Percentiles rank a stretch among this genome's conserved stretches.
phyloP scores from a whole-genome alignment of 2,113 vertebrate genomes.

The Podocnemis expansa region DNA sequence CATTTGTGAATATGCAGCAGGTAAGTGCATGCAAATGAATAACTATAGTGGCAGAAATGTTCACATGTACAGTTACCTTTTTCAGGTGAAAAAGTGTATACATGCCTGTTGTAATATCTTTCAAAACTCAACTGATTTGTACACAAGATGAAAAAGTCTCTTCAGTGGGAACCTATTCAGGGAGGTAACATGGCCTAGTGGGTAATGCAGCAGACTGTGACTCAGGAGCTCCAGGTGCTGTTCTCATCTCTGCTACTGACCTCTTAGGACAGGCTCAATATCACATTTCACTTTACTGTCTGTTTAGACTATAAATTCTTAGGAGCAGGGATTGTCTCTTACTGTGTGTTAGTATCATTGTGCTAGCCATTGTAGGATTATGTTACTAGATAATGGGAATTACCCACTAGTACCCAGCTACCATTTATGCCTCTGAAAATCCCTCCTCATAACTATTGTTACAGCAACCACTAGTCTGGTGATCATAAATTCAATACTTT shows the following conservation, averaged over 20 bases:
- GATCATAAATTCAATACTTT: background rate
- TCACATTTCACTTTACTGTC: background rate
- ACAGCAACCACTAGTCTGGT: background rate
- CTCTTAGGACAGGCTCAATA: background rate
- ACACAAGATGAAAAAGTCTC: background rate
- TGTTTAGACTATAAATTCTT: background rate
- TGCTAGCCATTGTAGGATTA: background rate
- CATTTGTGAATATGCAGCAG: background rate
- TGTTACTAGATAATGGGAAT: background rate
- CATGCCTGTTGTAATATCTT: background rate
- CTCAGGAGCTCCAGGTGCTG: background rate
- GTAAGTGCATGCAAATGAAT: background rate
- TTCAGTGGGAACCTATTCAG: background rate
- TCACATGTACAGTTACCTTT: background rate
- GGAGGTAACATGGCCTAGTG: background rate
- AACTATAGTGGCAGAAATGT: background rate
- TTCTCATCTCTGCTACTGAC: background rate
- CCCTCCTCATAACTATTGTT: background rate
- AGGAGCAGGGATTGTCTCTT: background rate
- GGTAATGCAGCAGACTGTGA: background rate
- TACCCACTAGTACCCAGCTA: background rate
- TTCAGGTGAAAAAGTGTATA: background rate
- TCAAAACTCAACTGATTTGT: background rate
- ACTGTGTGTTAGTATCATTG: background rate
- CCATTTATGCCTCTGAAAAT: background rate